Evolutionary conservation across 1,140 invertebrate species (phyloP).

Genomic region (Mesaphorura yosii): DNA sequence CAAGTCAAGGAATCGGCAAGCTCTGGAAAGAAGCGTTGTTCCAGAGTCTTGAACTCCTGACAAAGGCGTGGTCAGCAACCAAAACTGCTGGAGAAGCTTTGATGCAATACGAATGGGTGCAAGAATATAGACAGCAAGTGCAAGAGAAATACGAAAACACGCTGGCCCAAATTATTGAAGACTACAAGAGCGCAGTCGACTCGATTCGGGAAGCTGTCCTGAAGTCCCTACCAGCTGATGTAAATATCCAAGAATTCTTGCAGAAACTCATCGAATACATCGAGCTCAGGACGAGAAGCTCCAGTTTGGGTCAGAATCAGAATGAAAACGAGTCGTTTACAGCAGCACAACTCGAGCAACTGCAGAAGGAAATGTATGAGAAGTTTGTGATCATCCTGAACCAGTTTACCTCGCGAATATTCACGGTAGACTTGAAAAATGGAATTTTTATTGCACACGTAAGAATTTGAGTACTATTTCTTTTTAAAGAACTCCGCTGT

Average conservation of each 20-base stretch:
- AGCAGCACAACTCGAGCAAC: too few species aligned
- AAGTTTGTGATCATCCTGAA: constrained; percentile 39
- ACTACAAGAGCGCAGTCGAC: constrained; percentile 17
- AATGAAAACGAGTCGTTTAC: too few species aligned
- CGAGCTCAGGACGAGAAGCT: constrained; percentile 45
- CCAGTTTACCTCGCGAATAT: constrained; percentile 14
- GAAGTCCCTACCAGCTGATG: constrained; percentile 13
- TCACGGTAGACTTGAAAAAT: constrained; percentile 17
- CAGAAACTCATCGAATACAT: constrained; percentile 46
- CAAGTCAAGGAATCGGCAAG: constrained; percentile 12
- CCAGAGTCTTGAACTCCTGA: not conserved
- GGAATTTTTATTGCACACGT: constrained; percentile 23
- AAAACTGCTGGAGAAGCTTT: not conserved
- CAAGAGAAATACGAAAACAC: constrained; percentile 5
- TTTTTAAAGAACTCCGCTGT: too few species aligned
- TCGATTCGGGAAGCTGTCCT: constrained; percentile 18
- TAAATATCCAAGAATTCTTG: constrained; percentile 41
- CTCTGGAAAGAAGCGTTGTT: not conserved
- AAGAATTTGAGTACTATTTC: too few species aligned
- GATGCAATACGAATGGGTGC: constrained; percentile 9
- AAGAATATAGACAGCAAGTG: constrained; percentile 1
- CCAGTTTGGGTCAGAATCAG: constrained; percentile 45
- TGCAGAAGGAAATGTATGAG: constrained; percentile 43
- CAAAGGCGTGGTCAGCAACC: constrained; percentile 1
- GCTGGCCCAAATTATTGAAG: constrained; percentile 12